A percentile compares a stretch with the other conserved stretches of the same genome.
These are phyloP conservation scores for Trichomalopsis sarcophagae DNA, from an alignment of 1,140 invertebrate species.

Conservation along the genomic window DNA sequence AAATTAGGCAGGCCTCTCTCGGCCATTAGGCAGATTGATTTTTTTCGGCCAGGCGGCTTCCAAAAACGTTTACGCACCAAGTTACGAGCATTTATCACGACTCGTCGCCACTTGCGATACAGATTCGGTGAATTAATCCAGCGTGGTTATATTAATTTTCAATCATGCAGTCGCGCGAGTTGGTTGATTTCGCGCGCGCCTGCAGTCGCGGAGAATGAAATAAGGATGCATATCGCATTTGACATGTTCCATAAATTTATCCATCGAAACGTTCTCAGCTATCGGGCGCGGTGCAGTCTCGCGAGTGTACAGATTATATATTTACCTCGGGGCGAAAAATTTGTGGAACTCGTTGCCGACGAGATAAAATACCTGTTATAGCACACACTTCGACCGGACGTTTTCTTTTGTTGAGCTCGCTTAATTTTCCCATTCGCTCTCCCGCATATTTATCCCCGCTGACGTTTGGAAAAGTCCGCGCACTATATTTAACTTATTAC, in stretches of 20 bases:
- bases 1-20: neutral
- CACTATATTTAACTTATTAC: too few relatives aligned
- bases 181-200: neutral
- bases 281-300: neutral
- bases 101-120: neutral
- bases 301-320: neutral
- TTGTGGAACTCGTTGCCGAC: constrained; percentile 22
- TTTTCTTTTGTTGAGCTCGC: constrained; percentile 28
- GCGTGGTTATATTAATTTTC: neutral
- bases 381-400: neutral
- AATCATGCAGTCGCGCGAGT: neutral
- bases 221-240: neutral
- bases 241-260: constrained; percentile 1
- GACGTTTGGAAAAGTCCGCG: too few relatives aligned
- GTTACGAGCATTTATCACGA: too few relatives aligned
- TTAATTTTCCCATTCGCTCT: neutral
- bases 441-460: neutral
- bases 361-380: constrained; percentile 35
- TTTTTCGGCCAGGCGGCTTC: neutral
- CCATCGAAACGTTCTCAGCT: neutral
- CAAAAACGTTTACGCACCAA: neutral
- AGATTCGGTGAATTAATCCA: neutral
- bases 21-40: neutral
- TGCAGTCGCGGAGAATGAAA: neutral
- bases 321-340: neutral